A percentile compares a stretch with the other conserved stretches of the same genome.
These are phyloP conservation scores for Hippocampus abdominalis DNA, from an alignment of 2,113 vertebrate genomes.

Conservation along the genomic window DNA sequence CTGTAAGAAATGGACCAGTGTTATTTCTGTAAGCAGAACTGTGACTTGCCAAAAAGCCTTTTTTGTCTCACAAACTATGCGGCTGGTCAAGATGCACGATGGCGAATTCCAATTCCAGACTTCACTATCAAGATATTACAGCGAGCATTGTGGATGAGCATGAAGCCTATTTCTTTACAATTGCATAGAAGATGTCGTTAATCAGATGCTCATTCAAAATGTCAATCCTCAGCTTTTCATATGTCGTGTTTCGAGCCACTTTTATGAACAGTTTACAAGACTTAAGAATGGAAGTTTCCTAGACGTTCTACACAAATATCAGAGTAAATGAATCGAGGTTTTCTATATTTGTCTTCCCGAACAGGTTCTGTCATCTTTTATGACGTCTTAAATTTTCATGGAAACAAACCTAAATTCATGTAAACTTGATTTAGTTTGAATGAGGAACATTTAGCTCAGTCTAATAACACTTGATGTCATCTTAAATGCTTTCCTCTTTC, in stretches of 20 bases:
- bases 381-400: conserved; percentile 29
- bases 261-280: background rate
- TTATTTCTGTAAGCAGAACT: no score
- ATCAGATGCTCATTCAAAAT: no score
- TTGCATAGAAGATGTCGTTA: no score
- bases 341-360: background rate
- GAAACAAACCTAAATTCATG: conserved; percentile 10
- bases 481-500: background rate
- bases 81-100: no score
- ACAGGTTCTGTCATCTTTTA: conserved; percentile 44
- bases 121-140: no score
- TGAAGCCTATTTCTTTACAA: no score
- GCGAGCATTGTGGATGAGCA: no score
- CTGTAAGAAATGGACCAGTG: no score
- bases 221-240: no score
- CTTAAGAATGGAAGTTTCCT: background rate
- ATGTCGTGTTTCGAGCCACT: background rate
- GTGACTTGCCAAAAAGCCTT: no score
- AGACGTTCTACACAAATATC: background rate
- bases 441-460: background rate
- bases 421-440: background rate
- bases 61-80: no score
- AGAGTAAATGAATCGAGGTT: background rate
- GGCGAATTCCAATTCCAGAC: no score
- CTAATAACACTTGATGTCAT: background rate